Base-by-base conservation (phyloP, 2,888 invertebrate genomes). In the Dicranocentrus wangi region DNA sequence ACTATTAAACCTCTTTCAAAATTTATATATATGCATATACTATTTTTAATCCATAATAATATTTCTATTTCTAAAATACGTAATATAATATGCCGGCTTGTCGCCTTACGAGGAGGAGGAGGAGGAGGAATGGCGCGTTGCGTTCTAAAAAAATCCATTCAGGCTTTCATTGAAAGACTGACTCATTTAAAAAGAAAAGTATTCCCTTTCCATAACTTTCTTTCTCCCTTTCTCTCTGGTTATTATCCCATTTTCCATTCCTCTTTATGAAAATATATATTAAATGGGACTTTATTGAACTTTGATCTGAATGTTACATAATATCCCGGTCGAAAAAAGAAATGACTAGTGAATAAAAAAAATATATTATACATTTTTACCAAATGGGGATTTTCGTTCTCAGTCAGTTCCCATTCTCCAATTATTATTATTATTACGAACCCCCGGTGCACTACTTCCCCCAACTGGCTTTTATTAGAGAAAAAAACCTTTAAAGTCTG, bases 241-340 rank as follows among this genome's bases (percentile, higher is more conserved):
- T n/a, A n/a, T n/a, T n/a, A n/a, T n/a, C n/a, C n/a, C n/a, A n/a
- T n/a, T n/a, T n/a, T n/a, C n/a, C 23, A 66, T 68, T 28, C 27
- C 27, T 25, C 32, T 63, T 63, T 61, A 63, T 72, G 28, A 75
- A 55, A 53, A 60, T 32, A n/a, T 51, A 53, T 65, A 61, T 70
- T 68, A 70, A 70, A 70, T 70, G 70, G 10, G 63, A 63, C 77
- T 70, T 70, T 51, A 77, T 70, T 77, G 77, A 70, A 55, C 70
- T 77, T 68, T 76, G 76, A 68, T 76, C 76, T 76, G 68, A 58
- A 75, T 75, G 65, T 58, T 55, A 65, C 58, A 75, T 75, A 75
- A 75, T 58, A 75, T 65, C 51, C 39, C 55, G 42, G 42, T 68
- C 27, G n/a, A n/a, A n/a, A n/a, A n/a, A n/a, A n/a, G n/a, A n/a